Percentiles rank a stretch among this genome's conserved stretches.
These are phyloP conservation scores for Ginglymostoma cirratum DNA, from an alignment of 2,113 vertebrate species.

Conservation along the genomic window DNA sequence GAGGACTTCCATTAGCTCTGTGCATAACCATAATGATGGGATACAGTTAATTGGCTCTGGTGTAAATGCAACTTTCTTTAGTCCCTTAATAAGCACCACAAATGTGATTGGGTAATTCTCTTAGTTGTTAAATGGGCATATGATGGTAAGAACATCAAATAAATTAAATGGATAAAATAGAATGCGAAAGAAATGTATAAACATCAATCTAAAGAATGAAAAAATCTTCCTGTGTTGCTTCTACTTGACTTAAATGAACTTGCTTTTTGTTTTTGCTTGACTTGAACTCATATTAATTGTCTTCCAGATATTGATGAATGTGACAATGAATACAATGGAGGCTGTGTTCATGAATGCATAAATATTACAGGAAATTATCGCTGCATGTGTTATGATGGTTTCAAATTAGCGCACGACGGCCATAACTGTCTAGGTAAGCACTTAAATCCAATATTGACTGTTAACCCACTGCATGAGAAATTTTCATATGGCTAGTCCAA, in stretches of 20 bases:
- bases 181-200: neutral
- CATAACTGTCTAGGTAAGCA: conserved; percentile 39
- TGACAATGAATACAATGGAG: conserved; percentile 39
- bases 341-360: conserved; percentile 40
- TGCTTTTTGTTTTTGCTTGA: neutral
- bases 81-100: neutral
- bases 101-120: neutral
- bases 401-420: conserved; percentile 38
- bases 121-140: neutral
- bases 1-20: neutral
- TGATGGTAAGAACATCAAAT: neutral
- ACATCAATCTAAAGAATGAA: neutral
- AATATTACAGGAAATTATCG: conserved; percentile 40
- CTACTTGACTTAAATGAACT: neutral
- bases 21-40: neutral
- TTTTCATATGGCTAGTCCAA: neutral
- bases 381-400: conserved; percentile 39
- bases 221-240: neutral
- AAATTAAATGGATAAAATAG: neutral
- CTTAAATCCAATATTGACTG: neutral
- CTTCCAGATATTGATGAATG: conserved; percentile 39
- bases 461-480: neutral
- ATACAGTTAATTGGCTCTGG: neutral
- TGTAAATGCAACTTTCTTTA: neutral
- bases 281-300: neutral